phyloP scores from a whole-genome alignment of 2,113 vertebrate genomes.

The Poeciliopsis turrubarensis region DNA sequence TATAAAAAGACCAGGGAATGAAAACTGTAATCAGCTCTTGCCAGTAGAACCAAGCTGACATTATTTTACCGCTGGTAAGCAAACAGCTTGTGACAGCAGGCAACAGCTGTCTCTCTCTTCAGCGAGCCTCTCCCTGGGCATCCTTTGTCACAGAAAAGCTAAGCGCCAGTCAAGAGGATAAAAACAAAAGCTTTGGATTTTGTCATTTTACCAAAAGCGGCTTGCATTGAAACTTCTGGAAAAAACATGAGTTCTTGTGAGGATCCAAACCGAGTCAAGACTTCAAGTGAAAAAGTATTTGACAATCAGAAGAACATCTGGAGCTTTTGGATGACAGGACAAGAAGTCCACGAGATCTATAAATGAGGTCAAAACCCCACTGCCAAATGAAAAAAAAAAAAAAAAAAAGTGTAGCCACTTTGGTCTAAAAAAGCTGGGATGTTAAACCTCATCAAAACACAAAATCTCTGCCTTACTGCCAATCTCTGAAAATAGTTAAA shows the following conservation, averaged over 20 bases:
- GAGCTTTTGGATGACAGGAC: constrained; percentile 1
- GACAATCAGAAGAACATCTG: background rate
- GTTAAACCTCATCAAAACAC: constrained; percentile 9
- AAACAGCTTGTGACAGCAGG: constrained; percentile 59
- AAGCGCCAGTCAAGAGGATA: constrained; percentile 42
- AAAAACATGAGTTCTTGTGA: background rate
- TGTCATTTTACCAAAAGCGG: constrained; percentile 32
- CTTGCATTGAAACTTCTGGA: background rate
- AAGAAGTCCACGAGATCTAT: constrained; percentile 1
- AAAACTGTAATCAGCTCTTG: constrained; percentile 63
- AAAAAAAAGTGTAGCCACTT: constrained; percentile 9
- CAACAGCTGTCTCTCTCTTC: constrained; percentile 66
- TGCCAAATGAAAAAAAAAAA: constrained; percentile 13
- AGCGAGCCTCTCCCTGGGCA: constrained; percentile 28
- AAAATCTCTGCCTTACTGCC: constrained; percentile 6
- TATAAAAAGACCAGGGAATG: constrained; percentile 65
- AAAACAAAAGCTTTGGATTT: constrained; percentile 28
- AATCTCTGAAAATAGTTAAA: constrained; percentile 32
- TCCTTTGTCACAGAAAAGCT: constrained; percentile 49
- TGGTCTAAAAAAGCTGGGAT: constrained; percentile 38
- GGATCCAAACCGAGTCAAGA: background rate
- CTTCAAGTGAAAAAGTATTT: constrained; percentile 15
- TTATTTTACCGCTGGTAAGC: constrained; percentile 59
- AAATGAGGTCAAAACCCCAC: background rate
- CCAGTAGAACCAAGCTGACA: constrained; percentile 47